phyloP scores from a whole-genome alignment of 2,113 vertebrate genomes.

The Jacana jacana region DNA sequence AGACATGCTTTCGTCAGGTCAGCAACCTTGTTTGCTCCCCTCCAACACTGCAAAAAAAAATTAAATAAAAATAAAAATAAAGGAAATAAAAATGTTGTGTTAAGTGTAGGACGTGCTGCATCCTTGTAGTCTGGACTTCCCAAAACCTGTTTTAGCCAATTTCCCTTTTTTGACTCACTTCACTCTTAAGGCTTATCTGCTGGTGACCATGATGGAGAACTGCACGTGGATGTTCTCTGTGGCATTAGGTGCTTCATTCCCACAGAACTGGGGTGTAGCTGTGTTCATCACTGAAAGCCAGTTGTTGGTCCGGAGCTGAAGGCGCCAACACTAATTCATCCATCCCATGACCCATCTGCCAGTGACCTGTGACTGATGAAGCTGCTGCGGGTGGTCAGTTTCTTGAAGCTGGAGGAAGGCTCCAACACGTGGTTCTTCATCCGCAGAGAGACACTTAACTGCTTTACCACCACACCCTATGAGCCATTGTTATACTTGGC shows the following conservation, averaged over 20 bases:
- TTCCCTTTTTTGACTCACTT: background rate
- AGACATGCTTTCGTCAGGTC: background rate
- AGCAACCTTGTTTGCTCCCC: background rate
- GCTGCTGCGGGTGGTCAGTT: background rate
- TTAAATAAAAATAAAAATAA: background rate
- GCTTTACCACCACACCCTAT: background rate
- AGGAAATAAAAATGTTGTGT: background rate
- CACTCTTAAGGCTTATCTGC: background rate
- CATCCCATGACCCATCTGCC: too few species aligned
- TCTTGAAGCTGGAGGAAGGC: background rate
- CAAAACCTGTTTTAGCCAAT: background rate
- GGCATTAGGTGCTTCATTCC: background rate
- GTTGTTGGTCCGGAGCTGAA: background rate
- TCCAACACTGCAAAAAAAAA: background rate
- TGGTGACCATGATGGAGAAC: background rate
- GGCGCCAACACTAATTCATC: background rate
- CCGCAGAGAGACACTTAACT: background rate
- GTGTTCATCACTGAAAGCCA: background rate
- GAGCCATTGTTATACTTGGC: conserved; percentile 6
- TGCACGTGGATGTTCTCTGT: accelerated
- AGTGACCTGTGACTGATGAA: background rate
- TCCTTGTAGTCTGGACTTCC: background rate
- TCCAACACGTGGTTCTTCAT: background rate
- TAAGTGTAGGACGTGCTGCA: background rate
- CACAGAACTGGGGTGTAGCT: background rate